phyloP scores from a whole-genome alignment of 1,140 invertebrate species.

The Hylyphantes graminicola region DNA sequence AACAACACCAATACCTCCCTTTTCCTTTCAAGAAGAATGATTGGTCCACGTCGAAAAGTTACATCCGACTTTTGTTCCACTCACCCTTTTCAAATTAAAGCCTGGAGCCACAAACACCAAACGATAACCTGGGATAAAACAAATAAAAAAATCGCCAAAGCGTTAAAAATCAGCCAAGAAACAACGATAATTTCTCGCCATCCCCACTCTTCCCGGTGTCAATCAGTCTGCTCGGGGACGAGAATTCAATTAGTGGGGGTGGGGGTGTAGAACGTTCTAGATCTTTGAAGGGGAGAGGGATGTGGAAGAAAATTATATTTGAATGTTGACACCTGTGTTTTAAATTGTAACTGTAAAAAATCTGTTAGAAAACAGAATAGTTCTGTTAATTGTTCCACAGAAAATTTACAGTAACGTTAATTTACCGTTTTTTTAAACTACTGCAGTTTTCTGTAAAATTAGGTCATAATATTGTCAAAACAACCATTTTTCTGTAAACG shows the following conservation, averaged over 20 bases:
- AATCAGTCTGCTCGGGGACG: slow-evolving; percentile 9
- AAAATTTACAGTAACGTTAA: too few relatives aligned
- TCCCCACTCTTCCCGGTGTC: slow-evolving; percentile 20
- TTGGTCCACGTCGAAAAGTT: slow-evolving; percentile 17
- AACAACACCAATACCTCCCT: too few relatives aligned
- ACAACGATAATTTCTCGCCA: slow-evolving; percentile 44
- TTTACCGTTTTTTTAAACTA: too few relatives aligned
- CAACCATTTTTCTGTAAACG: too few relatives aligned
- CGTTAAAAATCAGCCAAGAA: slow-evolving; percentile 20
- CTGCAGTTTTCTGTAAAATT: too few relatives aligned
- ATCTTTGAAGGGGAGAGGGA: slow-evolving; percentile 7
- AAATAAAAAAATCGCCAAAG: slow-evolving; percentile 25
- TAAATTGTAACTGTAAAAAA: too few relatives aligned
- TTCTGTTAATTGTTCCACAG: too few relatives aligned
- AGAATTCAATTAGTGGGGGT: slow-evolving; percentile 47
- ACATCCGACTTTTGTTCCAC: slow-evolving; percentile 49
- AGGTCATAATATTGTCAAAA: too few relatives aligned
- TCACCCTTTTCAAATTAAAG: slow-evolving; percentile 44
- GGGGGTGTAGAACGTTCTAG: slow-evolving; percentile 30
- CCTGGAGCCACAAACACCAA: slow-evolving; percentile 37
- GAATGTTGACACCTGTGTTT: not conserved
- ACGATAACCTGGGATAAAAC: not conserved
- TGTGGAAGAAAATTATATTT: not conserved
- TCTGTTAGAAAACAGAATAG: too few relatives aligned
- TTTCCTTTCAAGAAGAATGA: slow-evolving; percentile 11